Conservation (phyloP, 2,797 vertebrate species). For the Austrolebias charrua region DNA sequence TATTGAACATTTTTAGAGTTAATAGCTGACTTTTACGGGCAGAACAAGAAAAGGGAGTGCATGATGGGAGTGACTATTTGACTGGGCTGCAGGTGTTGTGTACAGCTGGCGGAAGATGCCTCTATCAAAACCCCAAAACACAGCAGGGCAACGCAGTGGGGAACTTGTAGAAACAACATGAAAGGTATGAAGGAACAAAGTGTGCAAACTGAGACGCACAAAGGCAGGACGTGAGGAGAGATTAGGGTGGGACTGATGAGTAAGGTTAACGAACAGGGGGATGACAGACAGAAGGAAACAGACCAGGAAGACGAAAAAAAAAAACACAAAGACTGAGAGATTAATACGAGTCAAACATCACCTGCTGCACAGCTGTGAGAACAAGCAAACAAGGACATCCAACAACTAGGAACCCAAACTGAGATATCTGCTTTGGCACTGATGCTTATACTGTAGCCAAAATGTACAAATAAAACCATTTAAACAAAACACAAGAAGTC, state of each 20-base stretch:
- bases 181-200: constrained; percentile 31
- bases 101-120: constrained; percentile 62
- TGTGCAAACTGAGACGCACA: constrained; percentile 10
- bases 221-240: constrained; percentile 31
- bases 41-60: constrained; percentile 41
- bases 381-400: not conserved
- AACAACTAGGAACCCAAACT: not conserved
- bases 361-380: constrained; percentile 31
- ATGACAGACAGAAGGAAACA: constrained; percentile 44
- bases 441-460: not conserved
- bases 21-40: constrained; percentile 53
- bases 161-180: constrained; percentile 21
- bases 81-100: constrained; percentile 61
- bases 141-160: constrained; percentile 35
- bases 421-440: not conserved
- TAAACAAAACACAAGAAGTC: too few relatives aligned
- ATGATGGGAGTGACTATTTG: constrained; percentile 25
- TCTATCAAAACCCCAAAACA: constrained; percentile 38
- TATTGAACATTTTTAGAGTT: constrained; percentile 18
- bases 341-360: constrained; percentile 35
- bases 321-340: constrained; percentile 37
- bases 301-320: constrained; percentile 10
- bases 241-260: constrained; percentile 37
- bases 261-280: constrained; percentile 26
- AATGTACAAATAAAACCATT: not conserved